Base-by-base conservation (phyloP, 1,140 invertebrate species). In the Drosophila serrata region DNA sequence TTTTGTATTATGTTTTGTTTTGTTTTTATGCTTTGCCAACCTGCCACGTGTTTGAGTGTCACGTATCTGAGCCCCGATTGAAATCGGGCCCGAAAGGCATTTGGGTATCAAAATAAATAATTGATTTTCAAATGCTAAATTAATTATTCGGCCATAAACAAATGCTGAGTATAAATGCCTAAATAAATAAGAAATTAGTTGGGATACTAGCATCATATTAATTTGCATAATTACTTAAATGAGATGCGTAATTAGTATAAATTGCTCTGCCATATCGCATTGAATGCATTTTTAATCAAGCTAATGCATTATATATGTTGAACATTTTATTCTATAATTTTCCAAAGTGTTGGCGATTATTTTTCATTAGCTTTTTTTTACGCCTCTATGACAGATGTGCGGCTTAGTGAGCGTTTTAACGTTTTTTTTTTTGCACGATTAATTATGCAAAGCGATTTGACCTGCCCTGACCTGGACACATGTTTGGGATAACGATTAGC, bases 201-300 rank as follows among this genome's bases (percentile, higher is more conserved):
- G 4, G n/a, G 13, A 8, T 53, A 22, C 43, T 45, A 27, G 67
- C 33, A 56, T 68, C 19, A 46, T 59, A 73, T 72, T 73, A 73
- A 73, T 73, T 73, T 72, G 67, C 69, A 73, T 73, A 73, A 73
- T 73, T 59, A 73, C 67, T 73, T 72, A 42, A 73, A 73, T 73
- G 69, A 59, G 53, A 72, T 72, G 69, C 69, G 69, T 72, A 73
- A 73, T 73, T 73, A 70, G 67, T 73, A 59, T 37, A 72, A 73
- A 73, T 72, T 19, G 35, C 35, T 40, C n/a, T 56, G 17, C 53
- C 65, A 37, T 58, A 72, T 58, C 42, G 27, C 64, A 58, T 48
- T 59, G 53, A 40, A 59, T 70, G 40, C 42, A 73, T 73, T 59
- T 73, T 73, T 73, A 73, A 73, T 73, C 35, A 72, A 40, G 68